Percentiles rank a stretch among this genome's conserved stretches.
phyloP scores from a whole-genome alignment of 1,140 invertebrate species.

The Nylanderia fulva region DNA sequence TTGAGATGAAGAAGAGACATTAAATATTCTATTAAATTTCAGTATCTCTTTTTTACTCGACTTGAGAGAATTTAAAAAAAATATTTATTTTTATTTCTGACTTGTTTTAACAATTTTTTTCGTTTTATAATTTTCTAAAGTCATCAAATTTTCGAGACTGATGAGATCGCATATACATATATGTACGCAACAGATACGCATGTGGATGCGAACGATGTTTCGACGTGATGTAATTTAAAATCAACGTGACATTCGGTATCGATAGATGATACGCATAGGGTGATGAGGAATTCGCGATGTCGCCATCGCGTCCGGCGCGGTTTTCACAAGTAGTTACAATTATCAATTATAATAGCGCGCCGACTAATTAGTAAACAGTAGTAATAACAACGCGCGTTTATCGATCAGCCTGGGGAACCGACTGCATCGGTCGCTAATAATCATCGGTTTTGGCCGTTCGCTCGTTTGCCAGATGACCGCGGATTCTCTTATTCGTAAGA shows the following conservation, averaged over 20 bases:
- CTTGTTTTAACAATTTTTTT: neutral
- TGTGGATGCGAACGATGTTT: neutral
- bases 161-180: neutral
- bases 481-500: neutral
- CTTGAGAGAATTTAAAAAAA: neutral
- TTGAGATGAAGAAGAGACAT: no score
- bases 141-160: conserved; percentile 7
- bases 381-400: conserved; percentile 65
- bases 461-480: neutral
- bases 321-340: conserved; percentile 48
- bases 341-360: conserved; percentile 71
- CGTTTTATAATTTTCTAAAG: neutral
- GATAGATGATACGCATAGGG: conserved; percentile 14
- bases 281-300: neutral
- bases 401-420: conserved; percentile 57
- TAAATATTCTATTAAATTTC: no score
- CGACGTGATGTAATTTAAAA: conserved; percentile 48
- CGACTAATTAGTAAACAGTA: conserved; percentile 72
- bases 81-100: neutral
- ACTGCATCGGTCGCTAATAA: conserved; percentile 41
- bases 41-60: neutral
- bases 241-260: conserved; percentile 39
- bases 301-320: neutral
- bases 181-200: neutral
- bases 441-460: conserved; percentile 17